Base-by-base conservation (phyloP, 2,113 vertebrate genomes). In the Climacteris rufus region DNA sequence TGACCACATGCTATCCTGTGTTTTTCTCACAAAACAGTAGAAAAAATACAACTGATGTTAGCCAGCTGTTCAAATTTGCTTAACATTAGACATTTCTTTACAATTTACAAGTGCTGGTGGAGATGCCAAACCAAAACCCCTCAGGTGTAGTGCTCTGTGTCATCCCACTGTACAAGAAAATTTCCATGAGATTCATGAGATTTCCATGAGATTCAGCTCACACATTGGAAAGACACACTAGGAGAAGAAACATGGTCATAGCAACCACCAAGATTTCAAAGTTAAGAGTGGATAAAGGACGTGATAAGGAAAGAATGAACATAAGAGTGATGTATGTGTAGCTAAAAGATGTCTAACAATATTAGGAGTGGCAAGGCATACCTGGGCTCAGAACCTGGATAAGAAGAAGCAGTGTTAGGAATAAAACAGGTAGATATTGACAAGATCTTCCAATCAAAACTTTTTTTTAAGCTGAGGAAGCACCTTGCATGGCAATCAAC, bases 301-400 rank as follows among this genome's bases (percentile, higher is more conserved):
- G 23, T 35, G 42, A 6, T 21, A 33, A 88, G 30, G 40, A 72
- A 87, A 68, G 66, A 23, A 56, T 9, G 50, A 42, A 28, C 8
- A 44, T 2, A 18, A 57, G 16, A 63, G 45, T 7, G 42, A n/a
- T 0, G 2, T 4, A 12, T 8, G 10, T 2, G 4, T 2, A 40
- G n/a, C 37, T 79, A 16, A 22, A 35, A 30, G 37, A 13, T 27
- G 10, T 40, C 56, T 20, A 45, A 42, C 18, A 28, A 4, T 2
- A 16, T 7, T 3, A 9, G 28, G 22, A 35, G 2, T 22, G 21
- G 10, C 33, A 90, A 42, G 40, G 18, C 33, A 42, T 2, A 35
- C 12, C 21, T 39, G 24, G 20, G 27, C 18, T 76, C 44, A 25
- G 23, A 42, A 27, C 27, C 3, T 9, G 8, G 19, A 56, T 0